Base-by-base conservation (phyloP, 2,113 vertebrate genomes). In the Pavo muticus region DNA sequence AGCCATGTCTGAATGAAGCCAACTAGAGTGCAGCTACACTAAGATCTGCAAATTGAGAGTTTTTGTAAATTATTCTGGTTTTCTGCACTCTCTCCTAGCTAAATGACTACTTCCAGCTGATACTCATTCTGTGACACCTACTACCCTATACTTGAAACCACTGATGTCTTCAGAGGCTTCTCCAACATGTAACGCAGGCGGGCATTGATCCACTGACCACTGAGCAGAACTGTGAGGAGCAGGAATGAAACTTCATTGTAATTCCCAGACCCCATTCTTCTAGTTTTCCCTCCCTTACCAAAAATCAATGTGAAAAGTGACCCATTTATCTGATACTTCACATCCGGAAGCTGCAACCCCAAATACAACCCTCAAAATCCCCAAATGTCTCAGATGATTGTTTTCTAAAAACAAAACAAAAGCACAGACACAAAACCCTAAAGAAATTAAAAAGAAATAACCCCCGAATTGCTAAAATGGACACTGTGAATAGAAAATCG, bases 271-370 rank as follows among this genome's bases (percentile, higher is more conserved):
- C 76, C 85, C 39, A 56, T 54, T 92, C 73, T 88, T 87, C 83
- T 52, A 32, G 59, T 75, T 89, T 91, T 52, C 57, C 81, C 69
- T 95, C 61, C 72, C 84, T 73, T 24, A 87, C 90, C 50, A 70
- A 85, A 95, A 96, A 87, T 95, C 82, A 75, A 40, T 88, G 85
- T 67, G 56, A 93, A 48, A 78, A 76, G 50, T 14, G 68, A 91
- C 67, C 15, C 72, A 52, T 72, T 95, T 88, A 82, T 77, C 63
- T 73, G 57, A 65, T 88, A 50, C 37, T 91, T 91, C 88, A 65
- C 37, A 87, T 71, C 56, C 44, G 91, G 75, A 79, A 88, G 39
- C 29, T 37, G 29, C 69, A 56, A 24, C 59, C 77, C 60, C 4
- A 50, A 94, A 39, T 25, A 76, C 50, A 63, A 47, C n/a, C 39